phyloP scores from a whole-genome alignment of 2,797 vertebrate species.

The Hypotaenidia philippensis region DNA sequence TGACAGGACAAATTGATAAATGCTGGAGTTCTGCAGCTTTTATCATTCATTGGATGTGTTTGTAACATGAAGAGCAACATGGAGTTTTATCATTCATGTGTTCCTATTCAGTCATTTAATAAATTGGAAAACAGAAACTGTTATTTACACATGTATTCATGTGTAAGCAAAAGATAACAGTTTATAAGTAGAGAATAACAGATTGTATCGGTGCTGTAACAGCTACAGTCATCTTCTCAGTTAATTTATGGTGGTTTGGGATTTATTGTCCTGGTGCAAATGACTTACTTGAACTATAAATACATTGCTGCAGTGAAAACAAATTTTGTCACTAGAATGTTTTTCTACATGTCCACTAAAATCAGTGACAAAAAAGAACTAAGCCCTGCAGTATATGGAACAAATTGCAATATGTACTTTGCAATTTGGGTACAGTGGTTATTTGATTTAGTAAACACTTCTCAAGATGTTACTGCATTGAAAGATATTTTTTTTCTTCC shows the following conservation, averaged over 20 bases:
- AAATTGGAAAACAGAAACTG: not conserved
- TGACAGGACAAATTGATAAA: not conserved
- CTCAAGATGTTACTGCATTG: not conserved
- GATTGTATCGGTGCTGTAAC: not conserved
- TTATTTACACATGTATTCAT: not conserved
- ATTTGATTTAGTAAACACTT: not conserved
- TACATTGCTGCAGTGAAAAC: not conserved
- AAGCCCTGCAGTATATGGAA: not conserved
- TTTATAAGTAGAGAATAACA: not conserved
- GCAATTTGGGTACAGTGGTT: not conserved
- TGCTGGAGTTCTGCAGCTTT: not conserved
- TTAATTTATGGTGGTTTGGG: not conserved
- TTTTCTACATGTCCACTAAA: not conserved
- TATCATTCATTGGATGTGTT: not conserved
- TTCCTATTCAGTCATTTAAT: not conserved
- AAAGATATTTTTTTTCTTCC: not conserved
- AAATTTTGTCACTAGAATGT: not conserved
- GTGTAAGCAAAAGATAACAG: not conserved
- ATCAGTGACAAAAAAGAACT: not conserved
- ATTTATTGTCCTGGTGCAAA: not conserved
- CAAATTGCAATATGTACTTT: not conserved
- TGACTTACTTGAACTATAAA: not conserved
- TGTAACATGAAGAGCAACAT: not conserved
- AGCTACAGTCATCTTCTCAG: not conserved
- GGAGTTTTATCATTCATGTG: not conserved